Percentiles rank a stretch among this genome's conserved stretches.
Conservation (phyloP, 2,888 invertebrate species). For the Leptothorax acervorum region DNA sequence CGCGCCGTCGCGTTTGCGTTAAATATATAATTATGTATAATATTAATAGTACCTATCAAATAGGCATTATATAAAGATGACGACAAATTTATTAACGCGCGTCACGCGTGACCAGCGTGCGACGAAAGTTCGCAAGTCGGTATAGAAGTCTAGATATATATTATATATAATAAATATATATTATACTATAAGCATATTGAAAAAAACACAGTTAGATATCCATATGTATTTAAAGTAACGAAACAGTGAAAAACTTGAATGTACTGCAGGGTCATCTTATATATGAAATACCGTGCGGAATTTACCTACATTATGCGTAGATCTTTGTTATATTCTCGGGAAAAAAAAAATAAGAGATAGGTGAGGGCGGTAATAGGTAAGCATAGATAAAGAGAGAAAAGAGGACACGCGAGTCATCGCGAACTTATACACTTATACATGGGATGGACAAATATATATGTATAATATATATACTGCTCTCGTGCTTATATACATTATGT, state of each 20-base stretch:
- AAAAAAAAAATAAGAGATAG: conserved; percentile 21
- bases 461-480: conserved; percentile 79
- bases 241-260: conserved; percentile 60
- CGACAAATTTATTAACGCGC: conserved; percentile 72
- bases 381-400: conserved; percentile 34
- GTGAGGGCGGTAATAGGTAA: conserved; percentile 10
- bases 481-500: conserved; percentile 79
- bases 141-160: conserved; percentile 80
- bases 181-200: conserved; percentile 74
- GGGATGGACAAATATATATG: conserved; percentile 74
- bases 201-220: conserved; percentile 73
- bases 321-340: conserved; percentile 67
- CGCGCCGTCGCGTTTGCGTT: conserved; percentile 71
- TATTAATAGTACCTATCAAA: conserved; percentile 73
- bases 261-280: conserved; percentile 61
- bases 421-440: conserved; percentile 57
- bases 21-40: conserved; percentile 78
- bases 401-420: conserved; percentile 47
- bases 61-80: conserved; percentile 65
- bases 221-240: conserved; percentile 75
- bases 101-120: conserved; percentile 66
- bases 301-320: conserved; percentile 64
- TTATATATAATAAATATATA: conserved; percentile 71
- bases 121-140: conserved; percentile 66
- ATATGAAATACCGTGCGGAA: conserved; percentile 49